These are phyloP conservation scores for Nebria salina DNA, from an alignment of 2,888 invertebrate species.

Conservation along the genomic window DNA sequence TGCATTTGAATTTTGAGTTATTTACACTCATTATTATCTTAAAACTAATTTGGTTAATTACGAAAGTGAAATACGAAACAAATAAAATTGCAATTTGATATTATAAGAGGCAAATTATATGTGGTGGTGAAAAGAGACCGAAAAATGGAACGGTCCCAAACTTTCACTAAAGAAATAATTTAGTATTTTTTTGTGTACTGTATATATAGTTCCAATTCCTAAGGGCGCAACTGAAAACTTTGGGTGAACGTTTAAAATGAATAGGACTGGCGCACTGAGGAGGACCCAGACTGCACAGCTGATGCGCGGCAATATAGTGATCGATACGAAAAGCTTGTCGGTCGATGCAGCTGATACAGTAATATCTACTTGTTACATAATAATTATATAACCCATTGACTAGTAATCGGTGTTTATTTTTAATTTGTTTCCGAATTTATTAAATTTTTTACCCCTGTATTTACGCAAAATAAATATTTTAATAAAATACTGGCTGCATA, in stretches of 20 bases:
- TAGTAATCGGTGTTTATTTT: not conserved
- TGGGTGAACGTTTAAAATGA: not conserved
- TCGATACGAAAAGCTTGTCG: constrained; percentile 28
- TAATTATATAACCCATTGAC: not conserved
- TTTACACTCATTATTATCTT: not conserved
- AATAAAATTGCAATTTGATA: not conserved
- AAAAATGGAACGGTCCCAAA: constrained; percentile 24
- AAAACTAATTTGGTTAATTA: not conserved
- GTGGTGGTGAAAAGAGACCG: not conserved
- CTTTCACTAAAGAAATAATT: constrained; percentile 24
- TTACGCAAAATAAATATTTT: not conserved
- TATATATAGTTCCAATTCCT: not conserved
- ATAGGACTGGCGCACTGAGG: constrained; percentile 29
- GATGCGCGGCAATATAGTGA: constrained; percentile 17
- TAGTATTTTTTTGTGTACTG: not conserved
- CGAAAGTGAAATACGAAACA: not conserved
- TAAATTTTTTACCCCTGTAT: not conserved
- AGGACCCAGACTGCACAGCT: constrained; percentile 32
- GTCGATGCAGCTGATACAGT: constrained; percentile 38
- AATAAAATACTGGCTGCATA: not conserved
- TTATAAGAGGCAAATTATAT: not conserved
- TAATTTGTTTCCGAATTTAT: not conserved
- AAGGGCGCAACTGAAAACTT: constrained; percentile 29
- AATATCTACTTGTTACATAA: constrained; percentile 27
- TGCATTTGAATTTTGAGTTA: not conserved